These are phyloP conservation scores for Colossoma macropomum DNA, from an alignment of 2,113 vertebrate species.

Conservation along the genomic window DNA sequence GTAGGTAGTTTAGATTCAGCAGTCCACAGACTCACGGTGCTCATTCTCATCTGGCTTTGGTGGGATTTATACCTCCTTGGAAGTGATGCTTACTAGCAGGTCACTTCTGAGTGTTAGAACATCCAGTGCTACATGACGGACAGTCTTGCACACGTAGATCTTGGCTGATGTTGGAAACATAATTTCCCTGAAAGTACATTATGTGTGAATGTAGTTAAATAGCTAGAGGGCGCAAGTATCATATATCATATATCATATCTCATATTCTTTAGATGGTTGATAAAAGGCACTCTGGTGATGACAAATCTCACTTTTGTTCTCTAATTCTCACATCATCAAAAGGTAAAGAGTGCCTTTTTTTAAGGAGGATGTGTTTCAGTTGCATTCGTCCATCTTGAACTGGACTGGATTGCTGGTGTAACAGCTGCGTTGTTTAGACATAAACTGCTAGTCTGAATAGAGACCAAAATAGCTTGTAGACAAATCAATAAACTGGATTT, in stretches of 20 bases:
- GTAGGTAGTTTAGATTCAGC: neutral
- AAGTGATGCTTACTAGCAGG: too few species aligned
- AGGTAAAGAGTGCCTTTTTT: neutral
- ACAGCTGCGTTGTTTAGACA: neutral
- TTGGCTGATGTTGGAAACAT: neutral
- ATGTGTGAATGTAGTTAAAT: neutral
- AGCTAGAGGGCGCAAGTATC: neutral
- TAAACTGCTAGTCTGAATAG: neutral
- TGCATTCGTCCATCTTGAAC: neutral
- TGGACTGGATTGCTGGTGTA: neutral
- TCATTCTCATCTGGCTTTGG: neutral
- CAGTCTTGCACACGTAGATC: neutral
- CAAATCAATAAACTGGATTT: neutral
- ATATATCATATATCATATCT: neutral
- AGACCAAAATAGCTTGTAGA: neutral
- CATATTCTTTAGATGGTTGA: neutral
- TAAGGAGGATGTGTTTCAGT: neutral
- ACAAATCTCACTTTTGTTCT: neutral
- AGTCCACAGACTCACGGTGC: neutral
- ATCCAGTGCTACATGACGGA: neutral
- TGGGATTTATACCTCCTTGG: neutral
- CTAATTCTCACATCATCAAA: neutral
- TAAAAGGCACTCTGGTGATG: constrained; percentile 19
- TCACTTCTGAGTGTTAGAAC: neutral
- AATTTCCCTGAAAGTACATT: neutral